Evolutionary conservation across 2,888 invertebrate species (phyloP).

Genomic region (Eupithecia tripunctaria): DNA sequence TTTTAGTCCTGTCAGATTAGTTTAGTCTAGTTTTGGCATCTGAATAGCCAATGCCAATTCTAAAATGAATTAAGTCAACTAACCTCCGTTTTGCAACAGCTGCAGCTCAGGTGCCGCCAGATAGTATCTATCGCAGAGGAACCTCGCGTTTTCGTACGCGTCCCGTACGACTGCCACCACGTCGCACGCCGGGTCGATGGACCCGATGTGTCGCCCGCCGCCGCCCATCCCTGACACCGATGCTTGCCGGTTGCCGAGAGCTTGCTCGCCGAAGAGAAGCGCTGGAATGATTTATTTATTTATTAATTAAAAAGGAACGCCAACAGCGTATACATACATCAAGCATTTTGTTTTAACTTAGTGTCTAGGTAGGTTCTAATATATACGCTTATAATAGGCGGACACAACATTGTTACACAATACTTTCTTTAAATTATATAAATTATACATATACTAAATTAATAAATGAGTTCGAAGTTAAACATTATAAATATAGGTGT

Average conservation of each 20-base stretch:
- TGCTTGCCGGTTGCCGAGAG: conserved; percentile 69
- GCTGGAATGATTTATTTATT: conserved; percentile 87
- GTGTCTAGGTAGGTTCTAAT: too few species aligned
- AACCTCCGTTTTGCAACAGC: conserved; percentile 91
- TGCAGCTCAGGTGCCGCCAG: conserved; percentile 95
- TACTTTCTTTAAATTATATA: too few species aligned
- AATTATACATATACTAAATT: too few species aligned
- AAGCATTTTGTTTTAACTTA: too few species aligned
- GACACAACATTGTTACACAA: too few species aligned
- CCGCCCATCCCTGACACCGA: conserved; percentile 77
- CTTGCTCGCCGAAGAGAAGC: conserved; percentile 89
- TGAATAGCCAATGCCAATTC: too few species aligned
- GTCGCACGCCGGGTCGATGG: conserved; percentile 98
- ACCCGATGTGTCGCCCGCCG: conserved; percentile 94
- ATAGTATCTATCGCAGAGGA: conserved; percentile 99
- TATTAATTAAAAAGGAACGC: too few species aligned
- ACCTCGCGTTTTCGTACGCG: conserved; percentile 98
- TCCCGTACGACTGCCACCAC: conserved; percentile 95
- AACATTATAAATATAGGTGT: too few species aligned
- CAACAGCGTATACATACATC: neutral
- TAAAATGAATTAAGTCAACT: conserved; percentile 54
- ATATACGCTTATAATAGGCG: too few species aligned
- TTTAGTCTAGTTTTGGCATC: too few species aligned
- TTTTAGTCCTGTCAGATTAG: too few species aligned
- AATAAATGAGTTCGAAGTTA: too few species aligned